These are phyloP conservation scores for Dasypogon diadema DNA, from an alignment of 2,888 invertebrate species.

Conservation along the genomic window DNA sequence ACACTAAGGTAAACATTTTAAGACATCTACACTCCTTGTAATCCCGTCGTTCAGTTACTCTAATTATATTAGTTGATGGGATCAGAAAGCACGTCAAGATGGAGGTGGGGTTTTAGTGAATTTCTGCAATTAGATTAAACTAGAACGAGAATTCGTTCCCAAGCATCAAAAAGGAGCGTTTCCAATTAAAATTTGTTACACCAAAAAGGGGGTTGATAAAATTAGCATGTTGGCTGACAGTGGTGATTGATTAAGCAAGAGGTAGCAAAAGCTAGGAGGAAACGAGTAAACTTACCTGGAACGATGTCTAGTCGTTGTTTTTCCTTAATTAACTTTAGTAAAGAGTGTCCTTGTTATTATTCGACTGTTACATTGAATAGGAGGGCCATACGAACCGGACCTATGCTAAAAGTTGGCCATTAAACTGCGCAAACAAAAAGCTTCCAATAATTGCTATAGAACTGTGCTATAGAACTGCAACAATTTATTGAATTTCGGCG, in stretches of 20 bases:
- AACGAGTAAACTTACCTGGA: too few relatives aligned
- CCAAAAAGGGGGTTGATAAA: slow-evolving; percentile 14
- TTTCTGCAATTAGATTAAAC: slow-evolving; percentile 36
- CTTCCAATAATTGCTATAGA: neutral
- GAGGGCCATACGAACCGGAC: too few relatives aligned
- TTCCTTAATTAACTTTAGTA: slow-evolving; percentile 16
- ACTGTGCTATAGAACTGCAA: neutral
- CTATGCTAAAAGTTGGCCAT: too few relatives aligned
- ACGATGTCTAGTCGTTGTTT: neutral
- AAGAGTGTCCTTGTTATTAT: neutral
- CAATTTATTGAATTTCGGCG: slow-evolving; percentile 14
- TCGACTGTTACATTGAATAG: too few relatives aligned
- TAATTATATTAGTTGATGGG: slow-evolving; percentile 44
- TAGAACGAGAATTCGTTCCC: slow-evolving; percentile 1
- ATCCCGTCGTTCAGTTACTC: slow-evolving; percentile 26
- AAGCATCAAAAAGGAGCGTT: slow-evolving; percentile 2
- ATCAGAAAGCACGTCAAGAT: slow-evolving; percentile 7
- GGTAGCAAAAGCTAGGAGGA: neutral
- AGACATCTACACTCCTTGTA: slow-evolving; percentile 42
- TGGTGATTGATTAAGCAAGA: slow-evolving; percentile 30
- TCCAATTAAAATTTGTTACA: slow-evolving; percentile 15
- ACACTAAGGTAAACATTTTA: slow-evolving; percentile 32
- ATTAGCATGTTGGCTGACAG: slow-evolving; percentile 17
- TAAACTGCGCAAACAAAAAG: neutral
- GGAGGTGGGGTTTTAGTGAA: slow-evolving; percentile 24